These are phyloP conservation scores for Melieria crassipennis DNA, from an alignment of 2,888 invertebrate genomes.

Conservation along the genomic window DNA sequence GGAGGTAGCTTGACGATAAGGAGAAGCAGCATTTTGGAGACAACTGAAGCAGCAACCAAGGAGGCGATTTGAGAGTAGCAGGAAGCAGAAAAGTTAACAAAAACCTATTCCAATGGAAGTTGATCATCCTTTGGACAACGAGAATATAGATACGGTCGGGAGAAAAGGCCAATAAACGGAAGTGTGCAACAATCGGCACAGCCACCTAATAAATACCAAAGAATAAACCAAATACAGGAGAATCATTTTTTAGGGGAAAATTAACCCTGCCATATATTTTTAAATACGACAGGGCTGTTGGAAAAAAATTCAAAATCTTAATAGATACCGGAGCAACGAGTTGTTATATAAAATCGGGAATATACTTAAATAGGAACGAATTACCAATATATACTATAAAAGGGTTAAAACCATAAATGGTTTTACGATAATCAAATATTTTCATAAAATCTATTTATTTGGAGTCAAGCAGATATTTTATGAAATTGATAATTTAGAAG, in stretches of 20 bases:
- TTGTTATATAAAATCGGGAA: slow-evolving; percentile 2
- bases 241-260: slow-evolving; percentile 5
- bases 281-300: neutral
- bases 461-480: slow-evolving; percentile 25
- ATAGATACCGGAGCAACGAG: slow-evolving; percentile 16
- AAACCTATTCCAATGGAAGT: no score
- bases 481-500: slow-evolving; percentile 23
- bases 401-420: slow-evolving; percentile 27
- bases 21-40: no score
- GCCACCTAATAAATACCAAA: slow-evolving; percentile 12
- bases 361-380: neutral
- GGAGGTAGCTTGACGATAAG: no score
- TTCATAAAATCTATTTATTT: slow-evolving; percentile 15
- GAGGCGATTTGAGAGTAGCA: no score
- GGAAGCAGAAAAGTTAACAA: no score
- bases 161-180: no score
- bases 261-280: slow-evolving; percentile 2
- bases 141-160: no score
- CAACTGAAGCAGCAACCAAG: no score
- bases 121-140: no score
- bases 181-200: neutral
- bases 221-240: slow-evolving; percentile 12
- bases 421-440: slow-evolving; percentile 3
- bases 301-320: slow-evolving; percentile 9
- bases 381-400: slow-evolving; percentile 5